These are phyloP conservation scores for Drosophila rufa DNA, from an alignment of 1,140 invertebrate species.

Conservation along the genomic window DNA sequence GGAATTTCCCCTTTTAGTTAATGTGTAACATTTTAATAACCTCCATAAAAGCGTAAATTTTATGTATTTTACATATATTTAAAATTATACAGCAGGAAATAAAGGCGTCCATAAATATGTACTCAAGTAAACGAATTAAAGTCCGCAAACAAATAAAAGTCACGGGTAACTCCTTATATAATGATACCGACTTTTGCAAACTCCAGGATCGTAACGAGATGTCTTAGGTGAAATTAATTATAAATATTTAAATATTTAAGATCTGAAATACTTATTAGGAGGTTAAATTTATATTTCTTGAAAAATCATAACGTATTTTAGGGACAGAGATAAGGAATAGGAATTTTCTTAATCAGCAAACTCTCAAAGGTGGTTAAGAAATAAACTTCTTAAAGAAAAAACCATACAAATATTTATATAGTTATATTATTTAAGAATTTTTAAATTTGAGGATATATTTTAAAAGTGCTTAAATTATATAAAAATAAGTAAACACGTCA, in stretches of 20 bases:
- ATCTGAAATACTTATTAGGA: background rate
- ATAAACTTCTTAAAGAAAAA: too few relatives aligned
- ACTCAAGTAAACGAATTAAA: slow-evolving; percentile 33
- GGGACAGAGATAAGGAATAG: background rate
- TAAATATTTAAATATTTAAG: background rate
- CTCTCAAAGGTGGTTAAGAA: too few relatives aligned
- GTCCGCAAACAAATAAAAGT: slow-evolving; percentile 32
- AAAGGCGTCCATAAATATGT: slow-evolving; percentile 36
- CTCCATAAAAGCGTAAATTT: slow-evolving; percentile 46
- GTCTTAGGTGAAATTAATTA: too few relatives aligned
- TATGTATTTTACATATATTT: slow-evolving; percentile 19
- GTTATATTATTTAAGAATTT: background rate
- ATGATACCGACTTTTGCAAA: background rate
- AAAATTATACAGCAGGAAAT: slow-evolving; percentile 23
- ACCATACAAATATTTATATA: too few relatives aligned
- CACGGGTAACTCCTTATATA: background rate
- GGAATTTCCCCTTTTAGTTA: slow-evolving; percentile 36
- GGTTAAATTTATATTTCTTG: too few relatives aligned
- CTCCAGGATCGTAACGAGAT: background rate
- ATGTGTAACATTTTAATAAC: slow-evolving; percentile 34
- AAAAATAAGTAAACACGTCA: background rate
- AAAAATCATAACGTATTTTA: background rate
- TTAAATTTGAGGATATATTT: background rate
- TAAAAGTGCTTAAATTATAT: too few relatives aligned
- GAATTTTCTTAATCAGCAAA: background rate